Evolutionary conservation across 2,113 vertebrate genomes (phyloP).

Genomic region (Pachypanchax playfairii): DNA sequence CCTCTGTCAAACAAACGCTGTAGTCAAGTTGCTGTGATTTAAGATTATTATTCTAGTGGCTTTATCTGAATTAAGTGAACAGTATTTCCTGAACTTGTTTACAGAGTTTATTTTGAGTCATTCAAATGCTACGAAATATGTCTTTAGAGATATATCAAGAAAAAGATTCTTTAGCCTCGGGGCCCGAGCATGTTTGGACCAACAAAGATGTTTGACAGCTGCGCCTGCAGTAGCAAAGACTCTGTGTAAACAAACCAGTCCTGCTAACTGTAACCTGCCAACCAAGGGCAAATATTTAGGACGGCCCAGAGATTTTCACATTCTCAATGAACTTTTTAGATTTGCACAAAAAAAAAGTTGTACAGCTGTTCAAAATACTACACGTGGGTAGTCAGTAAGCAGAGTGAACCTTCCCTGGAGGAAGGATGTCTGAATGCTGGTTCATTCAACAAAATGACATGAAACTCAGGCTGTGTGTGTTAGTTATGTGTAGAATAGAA

Average conservation of each 20-base stretch:
- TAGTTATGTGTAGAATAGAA: too few species aligned
- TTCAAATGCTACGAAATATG: neutral
- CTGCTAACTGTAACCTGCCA: conserved; percentile 5
- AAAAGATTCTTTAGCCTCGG: too few species aligned
- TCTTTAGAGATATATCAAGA: too few species aligned
- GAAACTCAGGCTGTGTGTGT: too few species aligned
- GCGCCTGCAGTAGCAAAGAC: neutral
- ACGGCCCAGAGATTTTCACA: neutral
- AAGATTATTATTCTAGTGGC: neutral
- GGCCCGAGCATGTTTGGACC: too few species aligned
- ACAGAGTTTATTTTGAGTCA: neutral
- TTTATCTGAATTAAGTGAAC: neutral
- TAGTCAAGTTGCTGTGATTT: neutral
- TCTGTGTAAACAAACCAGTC: conserved; percentile 19
- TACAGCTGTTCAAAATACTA: neutral
- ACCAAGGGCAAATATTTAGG: neutral
- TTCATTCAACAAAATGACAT: too few species aligned
- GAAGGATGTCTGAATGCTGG: too few species aligned
- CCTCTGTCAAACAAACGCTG: neutral
- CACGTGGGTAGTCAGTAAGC: too few species aligned
- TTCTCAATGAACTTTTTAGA: neutral
- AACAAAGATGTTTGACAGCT: conserved; percentile 19
- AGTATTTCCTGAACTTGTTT: neutral
- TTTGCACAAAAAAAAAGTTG: neutral
- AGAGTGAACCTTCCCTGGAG: too few species aligned